Percentiles rank a stretch among this genome's conserved stretches.
Conservation (phyloP, 2,888 invertebrate genomes). For the Dascillus cervinus region DNA sequence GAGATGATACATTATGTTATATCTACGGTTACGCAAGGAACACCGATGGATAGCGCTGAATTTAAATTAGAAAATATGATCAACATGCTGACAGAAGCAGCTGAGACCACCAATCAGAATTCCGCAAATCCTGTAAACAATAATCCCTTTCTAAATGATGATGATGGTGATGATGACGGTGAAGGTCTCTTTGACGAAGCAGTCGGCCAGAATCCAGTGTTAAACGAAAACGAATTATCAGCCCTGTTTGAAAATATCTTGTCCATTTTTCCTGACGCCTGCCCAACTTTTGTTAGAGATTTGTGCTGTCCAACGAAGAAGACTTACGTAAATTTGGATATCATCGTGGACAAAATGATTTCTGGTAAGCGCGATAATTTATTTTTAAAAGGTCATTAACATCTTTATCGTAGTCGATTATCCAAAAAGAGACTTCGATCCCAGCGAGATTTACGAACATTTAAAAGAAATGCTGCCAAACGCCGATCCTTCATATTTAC, state of each 20-base stretch:
- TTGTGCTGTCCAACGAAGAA: conserved; percentile 16
- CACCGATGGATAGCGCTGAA: conserved; percentile 15
- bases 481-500: conserved; percentile 34
- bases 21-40: conserved; percentile 17
- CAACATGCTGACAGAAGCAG: conserved; percentile 20
- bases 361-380: conserved; percentile 9
- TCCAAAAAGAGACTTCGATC: conserved; percentile 12
- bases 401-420: conserved; percentile 10
- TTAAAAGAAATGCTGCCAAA: conserved; percentile 33
- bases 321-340: conserved; percentile 15
- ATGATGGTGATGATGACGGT: conserved; percentile 4
- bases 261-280: conserved; percentile 22
- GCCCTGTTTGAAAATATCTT: conserved; percentile 11
- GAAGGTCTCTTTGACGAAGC: conserved; percentile 14
- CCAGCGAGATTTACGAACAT: conserved; percentile 17
- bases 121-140: neutral
- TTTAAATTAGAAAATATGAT: conserved; percentile 24
- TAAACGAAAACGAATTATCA: conserved; percentile 3
- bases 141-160: conserved; percentile 2
- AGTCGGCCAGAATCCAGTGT: conserved; percentile 3
- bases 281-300: conserved; percentile 21
- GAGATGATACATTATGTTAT: conserved; percentile 20
- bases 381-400: neutral
- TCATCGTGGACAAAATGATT: conserved; percentile 19
- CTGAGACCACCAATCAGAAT: conserved; percentile 1